Evolutionary conservation across 2,113 vertebrate genomes (phyloP), one percentile per base, ranked within the genome.

Genomic region (Panthera uncia): DNA sequence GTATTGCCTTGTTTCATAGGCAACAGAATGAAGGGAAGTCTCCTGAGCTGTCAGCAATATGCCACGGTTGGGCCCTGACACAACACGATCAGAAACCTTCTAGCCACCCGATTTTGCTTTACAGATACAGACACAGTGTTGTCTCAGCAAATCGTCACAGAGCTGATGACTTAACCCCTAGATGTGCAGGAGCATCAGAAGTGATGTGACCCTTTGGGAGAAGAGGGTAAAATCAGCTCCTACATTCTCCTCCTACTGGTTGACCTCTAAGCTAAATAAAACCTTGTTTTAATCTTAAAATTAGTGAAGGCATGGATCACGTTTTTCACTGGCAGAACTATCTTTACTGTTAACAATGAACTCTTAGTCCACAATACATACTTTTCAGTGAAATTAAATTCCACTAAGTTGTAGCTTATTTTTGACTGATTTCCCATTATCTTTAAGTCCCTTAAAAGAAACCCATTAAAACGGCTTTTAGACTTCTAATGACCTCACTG

Each of bases 301-400:
- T 63, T 3, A 55, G 33, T 41, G 23, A 97, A 71, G 25, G 27
- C 11, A 41, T 68, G 33, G 25, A 25, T 61, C 31, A 71, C 15
- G 29, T 55, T 86, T 89, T 89, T 71, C 45, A 85, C 29, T 31
- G 31, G 16, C 52, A 94, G 63, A 79, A 21, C 25, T 48, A 50
- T 14, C 18, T 83, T 71, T 68, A 48, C 69, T 63, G 18, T 81
- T 61, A 92, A 80, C 25, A 78, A 76, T 57, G 41, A 96, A 91
- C 21, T 57, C 71, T 68, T 73, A 50, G 27, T 5, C 5, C 66
- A 57, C 15, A 55, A 50, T 38, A 94, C 87, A 86, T 45, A 87
- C 63, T 82, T 83, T 50, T 92, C 68, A 41, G 29, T 45, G n/a
- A 23, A 91, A 94, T 13, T 92, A 81, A 87, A 87, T 95, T 88